phyloP scores from a whole-genome alignment of 1,140 invertebrate genomes.

The Drosophila nannoptera region DNA sequence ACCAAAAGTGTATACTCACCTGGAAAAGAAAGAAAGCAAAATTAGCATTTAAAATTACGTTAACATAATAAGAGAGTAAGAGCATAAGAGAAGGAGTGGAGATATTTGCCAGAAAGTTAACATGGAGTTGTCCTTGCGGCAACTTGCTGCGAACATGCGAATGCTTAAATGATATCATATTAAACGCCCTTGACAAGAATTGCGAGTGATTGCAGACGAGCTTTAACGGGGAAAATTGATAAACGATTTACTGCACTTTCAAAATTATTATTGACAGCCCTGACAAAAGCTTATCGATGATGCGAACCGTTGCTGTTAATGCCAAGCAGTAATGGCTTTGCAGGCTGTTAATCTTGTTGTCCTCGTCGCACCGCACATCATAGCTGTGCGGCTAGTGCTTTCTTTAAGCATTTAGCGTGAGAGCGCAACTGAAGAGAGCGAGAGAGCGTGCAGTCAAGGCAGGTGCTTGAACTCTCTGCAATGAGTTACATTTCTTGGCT shows the following conservation, averaged over 20 bases:
- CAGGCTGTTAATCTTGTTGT: slow-evolving; percentile 31
- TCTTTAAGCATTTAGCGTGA: slow-evolving; percentile 28
- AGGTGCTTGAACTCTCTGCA: slow-evolving; percentile 61
- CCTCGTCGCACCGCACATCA: slow-evolving; percentile 5
- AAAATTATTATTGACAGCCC: too few relatives aligned
- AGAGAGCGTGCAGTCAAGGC: slow-evolving; percentile 2
- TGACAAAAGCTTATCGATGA: slow-evolving; percentile 59
- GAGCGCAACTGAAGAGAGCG: neutral
- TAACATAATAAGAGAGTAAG: neutral
- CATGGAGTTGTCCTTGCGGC: too few relatives aligned
- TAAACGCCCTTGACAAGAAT: too few relatives aligned
- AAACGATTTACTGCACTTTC: too few relatives aligned
- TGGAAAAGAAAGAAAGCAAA: slow-evolving; percentile 22
- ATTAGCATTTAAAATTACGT: slow-evolving; percentile 4
- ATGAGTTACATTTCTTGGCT: slow-evolving; percentile 20
- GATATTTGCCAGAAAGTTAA: too few relatives aligned
- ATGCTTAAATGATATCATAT: too few relatives aligned
- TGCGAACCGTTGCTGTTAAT: slow-evolving; percentile 53
- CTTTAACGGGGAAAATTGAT: too few relatives aligned
- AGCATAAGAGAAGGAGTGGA: neutral
- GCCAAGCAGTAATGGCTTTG: slow-evolving; percentile 7
- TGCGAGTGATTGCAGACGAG: too few relatives aligned
- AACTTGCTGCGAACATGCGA: too few relatives aligned
- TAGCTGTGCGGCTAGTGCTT: neutral
- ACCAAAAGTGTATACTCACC: slow-evolving; percentile 48